Percentiles rank a stretch among this genome's conserved stretches.
phyloP scores from a whole-genome alignment of 2,888 invertebrate genomes.

The Cotesia congregata region DNA sequence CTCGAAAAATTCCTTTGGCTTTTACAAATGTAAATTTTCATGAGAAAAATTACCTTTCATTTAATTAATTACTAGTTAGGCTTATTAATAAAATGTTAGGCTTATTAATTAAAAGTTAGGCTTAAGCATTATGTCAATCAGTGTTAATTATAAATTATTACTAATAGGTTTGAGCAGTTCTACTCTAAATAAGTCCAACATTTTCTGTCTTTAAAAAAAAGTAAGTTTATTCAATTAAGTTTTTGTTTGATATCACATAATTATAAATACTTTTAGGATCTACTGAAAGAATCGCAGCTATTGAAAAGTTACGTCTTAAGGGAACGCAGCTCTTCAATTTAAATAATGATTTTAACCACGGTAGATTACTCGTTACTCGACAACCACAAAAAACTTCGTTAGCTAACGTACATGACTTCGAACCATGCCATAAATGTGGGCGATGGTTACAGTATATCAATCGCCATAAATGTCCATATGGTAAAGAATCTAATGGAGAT shows the following conservation, averaged over 20 bases:
- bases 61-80: too few species aligned
- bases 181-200: neutral
- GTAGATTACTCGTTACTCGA: neutral
- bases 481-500: neutral
- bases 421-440: constrained; percentile 1
- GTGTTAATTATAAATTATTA: too few species aligned
- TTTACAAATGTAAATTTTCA: too few species aligned
- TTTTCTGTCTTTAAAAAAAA: neutral
- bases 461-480: neutral
- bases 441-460: neutral
- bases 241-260: neutral
- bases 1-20: too few species aligned
- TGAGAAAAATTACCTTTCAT: too few species aligned
- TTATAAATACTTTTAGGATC: neutral
- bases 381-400: neutral
- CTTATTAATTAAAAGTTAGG: too few species aligned
- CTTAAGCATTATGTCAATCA: too few species aligned
- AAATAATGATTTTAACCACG: neutral
- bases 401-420: neutral
- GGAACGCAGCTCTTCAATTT: neutral
- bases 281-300: neutral
- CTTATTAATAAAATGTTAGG: too few species aligned
- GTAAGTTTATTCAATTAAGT: neutral
- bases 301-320: neutral
- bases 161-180: too few species aligned